Conservation (phyloP, 1,140 invertebrate species). For the Aphaenogaster ashmeadi region DNA sequence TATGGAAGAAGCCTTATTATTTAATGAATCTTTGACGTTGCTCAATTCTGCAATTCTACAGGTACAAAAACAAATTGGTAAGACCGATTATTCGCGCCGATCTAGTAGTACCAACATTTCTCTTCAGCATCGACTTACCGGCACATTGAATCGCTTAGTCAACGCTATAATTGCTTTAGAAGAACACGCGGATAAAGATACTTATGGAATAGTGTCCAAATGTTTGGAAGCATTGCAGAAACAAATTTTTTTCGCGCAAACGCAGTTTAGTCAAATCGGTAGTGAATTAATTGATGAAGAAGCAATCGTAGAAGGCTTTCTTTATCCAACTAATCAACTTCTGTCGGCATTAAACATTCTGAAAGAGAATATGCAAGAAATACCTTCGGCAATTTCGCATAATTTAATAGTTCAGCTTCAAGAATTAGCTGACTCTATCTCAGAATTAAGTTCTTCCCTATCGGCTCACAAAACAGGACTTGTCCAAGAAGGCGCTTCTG, state of each 20-base stretch:
- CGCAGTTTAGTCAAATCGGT: conserved; percentile 75
- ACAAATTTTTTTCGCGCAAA: conserved; percentile 79
- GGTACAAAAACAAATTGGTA: conserved; percentile 76
- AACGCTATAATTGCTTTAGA: conserved; percentile 74
- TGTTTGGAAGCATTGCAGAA: conserved; percentile 82
- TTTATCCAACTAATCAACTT: conserved; percentile 82
- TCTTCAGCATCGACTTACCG: conserved; percentile 72
- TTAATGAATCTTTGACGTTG: conserved; percentile 48
- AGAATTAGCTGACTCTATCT: conserved; percentile 73
- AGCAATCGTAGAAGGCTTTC: conserved; percentile 83
- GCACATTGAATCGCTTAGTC: conserved; percentile 76
- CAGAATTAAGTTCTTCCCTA: conserved; percentile 74
- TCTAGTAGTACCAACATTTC: conserved; percentile 67
- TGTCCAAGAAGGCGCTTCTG: conserved; percentile 68
- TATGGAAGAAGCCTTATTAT: conserved; percentile 30
- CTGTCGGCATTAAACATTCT: conserved; percentile 76
- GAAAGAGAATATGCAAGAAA: conserved; percentile 64
- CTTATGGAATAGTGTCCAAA: conserved; percentile 73
- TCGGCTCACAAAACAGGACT: conserved; percentile 70
- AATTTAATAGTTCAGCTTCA: conserved; percentile 68
- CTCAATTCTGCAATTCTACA: conserved; percentile 73
- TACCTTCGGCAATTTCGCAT: conserved; percentile 1
- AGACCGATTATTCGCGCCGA: conserved; percentile 75
- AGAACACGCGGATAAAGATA: conserved; percentile 69
- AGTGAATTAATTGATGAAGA: conserved; percentile 81